Evolutionary conservation across 2,888 invertebrate species (phyloP), one percentile per base, ranked within the genome.

Genomic region (Blastobasis lacticolella): DNA sequence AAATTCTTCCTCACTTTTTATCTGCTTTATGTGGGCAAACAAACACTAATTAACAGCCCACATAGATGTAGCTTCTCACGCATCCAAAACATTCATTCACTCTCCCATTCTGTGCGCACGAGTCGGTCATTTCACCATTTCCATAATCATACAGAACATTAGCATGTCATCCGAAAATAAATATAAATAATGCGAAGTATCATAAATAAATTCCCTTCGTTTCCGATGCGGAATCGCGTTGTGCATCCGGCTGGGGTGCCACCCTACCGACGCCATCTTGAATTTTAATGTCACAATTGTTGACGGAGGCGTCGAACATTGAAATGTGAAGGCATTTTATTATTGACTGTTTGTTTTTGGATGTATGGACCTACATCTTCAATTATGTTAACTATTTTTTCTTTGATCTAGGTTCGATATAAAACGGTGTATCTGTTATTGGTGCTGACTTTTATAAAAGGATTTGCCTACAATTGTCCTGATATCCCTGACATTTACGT

Each of bases 231-330:
- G 70, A 63, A 67, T 64, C 66, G 66, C 65, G 70, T 60, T 62
- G 63, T 58, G 66, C 66, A 71, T 78, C 79, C 79, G 78, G 77
- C 68, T 67, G 79, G 81, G 85, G 83, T 71, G 77, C 57, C 76
- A 78, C 84, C 83, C 85, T 73, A 75, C 66, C 60, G 57, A 63
- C 76, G 83, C 84, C 83, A 84, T 84, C 72, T 82, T 84, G 71
- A 64, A 71, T 77, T 75, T 70, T 73, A 76, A 78, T 80, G 73
- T 67, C 62, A 67, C 67, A 69, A 73, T 73, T 73, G 69, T 64
- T 54, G 50, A 54, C 45, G 53, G 56, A 57, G 55, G 52, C 59
- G 57, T 49, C 51, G 57, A 58, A 56, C 54, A 55, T 52, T 55
- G 49, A 47, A 48, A 51, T 52, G 49, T 56, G 50, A 37, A 46